A percentile compares a stretch with the other conserved stretches of the same genome.
These are phyloP conservation scores for Amphilophus citrinellus DNA, from an alignment of 2,113 vertebrate species.

Conservation along the genomic window DNA sequence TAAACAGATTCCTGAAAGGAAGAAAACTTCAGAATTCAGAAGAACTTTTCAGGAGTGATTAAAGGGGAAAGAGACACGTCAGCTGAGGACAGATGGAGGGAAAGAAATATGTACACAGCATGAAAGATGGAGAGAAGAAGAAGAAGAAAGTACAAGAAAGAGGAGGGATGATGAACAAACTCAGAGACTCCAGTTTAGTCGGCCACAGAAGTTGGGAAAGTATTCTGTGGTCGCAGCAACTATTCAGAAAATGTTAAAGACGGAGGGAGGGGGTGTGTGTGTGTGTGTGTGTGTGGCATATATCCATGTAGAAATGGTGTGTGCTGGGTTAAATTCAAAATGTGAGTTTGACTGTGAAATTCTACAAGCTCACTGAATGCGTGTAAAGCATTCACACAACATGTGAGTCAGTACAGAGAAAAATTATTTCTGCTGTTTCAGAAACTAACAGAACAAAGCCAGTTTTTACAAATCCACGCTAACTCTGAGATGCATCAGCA, in stretches of 20 bases:
- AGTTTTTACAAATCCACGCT: background rate
- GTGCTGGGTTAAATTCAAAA: conserved; percentile 3
- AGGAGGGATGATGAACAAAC: conserved; percentile 49
- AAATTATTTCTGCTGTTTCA: background rate
- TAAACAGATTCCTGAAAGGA: conserved; percentile 1
- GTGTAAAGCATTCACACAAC: background rate
- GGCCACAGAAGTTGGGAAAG: conserved; percentile 82
- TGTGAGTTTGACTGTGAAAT: conserved; percentile 3
- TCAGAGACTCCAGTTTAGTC: conserved; percentile 69
- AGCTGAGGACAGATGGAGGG: background rate
- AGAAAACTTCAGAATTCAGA: background rate
- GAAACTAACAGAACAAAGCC: background rate
- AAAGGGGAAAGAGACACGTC: background rate
- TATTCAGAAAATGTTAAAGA: conserved; percentile 84
- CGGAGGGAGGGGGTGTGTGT: conserved; percentile 68
- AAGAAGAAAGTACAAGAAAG: conserved; percentile 16
- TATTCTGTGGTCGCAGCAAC: conserved; percentile 80
- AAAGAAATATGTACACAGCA: background rate
- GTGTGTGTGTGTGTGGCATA: background rate
- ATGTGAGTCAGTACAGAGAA: background rate
- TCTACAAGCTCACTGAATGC: background rate
- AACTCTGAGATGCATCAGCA: background rate
- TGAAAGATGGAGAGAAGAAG: conserved; percentile 25
- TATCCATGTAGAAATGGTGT: background rate
- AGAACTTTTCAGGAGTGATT: background rate